Evolutionary conservation across 2,888 invertebrate genomes (phyloP).

Genomic region (Pammene aurita): DNA sequence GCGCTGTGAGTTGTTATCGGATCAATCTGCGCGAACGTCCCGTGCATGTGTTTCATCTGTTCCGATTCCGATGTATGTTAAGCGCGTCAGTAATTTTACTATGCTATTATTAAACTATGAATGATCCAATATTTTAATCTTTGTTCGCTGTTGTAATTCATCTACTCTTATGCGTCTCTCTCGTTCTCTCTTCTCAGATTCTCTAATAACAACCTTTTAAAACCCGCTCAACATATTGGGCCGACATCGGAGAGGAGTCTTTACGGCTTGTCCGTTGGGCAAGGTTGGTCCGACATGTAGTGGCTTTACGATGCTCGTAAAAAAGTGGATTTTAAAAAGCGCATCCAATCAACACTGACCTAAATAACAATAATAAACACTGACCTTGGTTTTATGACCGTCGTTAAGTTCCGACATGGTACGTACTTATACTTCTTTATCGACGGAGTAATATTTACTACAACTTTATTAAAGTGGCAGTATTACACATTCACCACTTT

Average conservation of each 20-base stretch:
- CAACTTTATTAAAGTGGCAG: neutral
- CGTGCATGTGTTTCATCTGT: constrained; percentile 1
- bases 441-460: neutral
- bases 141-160: too few species aligned
- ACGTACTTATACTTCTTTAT: neutral
- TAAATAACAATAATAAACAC: constrained; percentile 36
- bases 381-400: constrained; percentile 30
- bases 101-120: neutral
- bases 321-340: constrained; percentile 32
- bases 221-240: too few species aligned
- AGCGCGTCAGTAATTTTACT: neutral
- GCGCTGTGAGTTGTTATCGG: constrained; percentile 23
- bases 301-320: constrained; percentile 16
- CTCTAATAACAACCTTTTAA: too few species aligned
- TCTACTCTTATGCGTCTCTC: too few species aligned
- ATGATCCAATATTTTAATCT: neutral
- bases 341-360: constrained; percentile 30
- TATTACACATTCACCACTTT: too few species aligned
- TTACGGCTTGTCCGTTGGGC: too few species aligned
- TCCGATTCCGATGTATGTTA: neutral
- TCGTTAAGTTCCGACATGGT: constrained; percentile 25
- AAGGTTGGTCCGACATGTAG: too few species aligned
- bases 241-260: too few species aligned
- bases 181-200: too few species aligned
- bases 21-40: constrained; percentile 27